Conservation (phyloP, 2,797 vertebrate genomes). For the Ptychadena robeensis region DNA sequence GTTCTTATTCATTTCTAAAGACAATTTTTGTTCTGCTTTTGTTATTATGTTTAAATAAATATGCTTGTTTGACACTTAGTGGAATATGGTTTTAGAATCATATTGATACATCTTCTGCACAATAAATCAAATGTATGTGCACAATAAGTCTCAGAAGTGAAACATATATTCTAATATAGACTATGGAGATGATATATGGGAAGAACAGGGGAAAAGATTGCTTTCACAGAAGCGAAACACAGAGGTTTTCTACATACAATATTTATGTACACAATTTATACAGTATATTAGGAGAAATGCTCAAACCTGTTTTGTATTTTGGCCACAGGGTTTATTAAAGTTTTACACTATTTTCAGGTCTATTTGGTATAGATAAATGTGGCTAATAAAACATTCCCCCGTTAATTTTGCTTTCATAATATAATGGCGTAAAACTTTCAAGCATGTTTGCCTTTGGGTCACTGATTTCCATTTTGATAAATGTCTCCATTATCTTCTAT, state of each 20-base stretch:
- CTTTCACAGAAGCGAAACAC: not conserved
- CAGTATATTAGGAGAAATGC: not conserved
- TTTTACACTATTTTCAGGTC: slow-evolving; percentile 32
- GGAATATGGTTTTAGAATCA: too few species aligned
- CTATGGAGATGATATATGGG: not conserved
- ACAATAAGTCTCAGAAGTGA: not conserved
- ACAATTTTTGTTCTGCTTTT: too few species aligned
- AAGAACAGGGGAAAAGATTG: not conserved
- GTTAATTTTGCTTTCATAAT: slow-evolving; percentile 47
- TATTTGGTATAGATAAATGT: slow-evolving; percentile 39
- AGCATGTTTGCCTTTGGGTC: slow-evolving; percentile 46
- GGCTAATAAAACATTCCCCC: slow-evolving; percentile 45
- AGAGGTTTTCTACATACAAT: slow-evolving; percentile 4
- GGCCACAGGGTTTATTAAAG: slow-evolving; percentile 34
- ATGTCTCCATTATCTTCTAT: slow-evolving; percentile 51
- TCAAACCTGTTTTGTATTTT: slow-evolving; percentile 40
- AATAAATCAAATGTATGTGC: not conserved
- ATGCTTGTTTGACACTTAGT: too few species aligned
- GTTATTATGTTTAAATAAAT: too few species aligned
- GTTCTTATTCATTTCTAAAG: slow-evolving; percentile 46
- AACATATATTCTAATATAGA: not conserved
- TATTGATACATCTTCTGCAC: too few species aligned
- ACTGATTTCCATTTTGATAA: slow-evolving; percentile 42
- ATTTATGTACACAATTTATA: slow-evolving; percentile 17
- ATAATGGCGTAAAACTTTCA: slow-evolving; percentile 38